phyloP scores from a whole-genome alignment of 2,888 invertebrate genomes.

The Heliconius erato region DNA sequence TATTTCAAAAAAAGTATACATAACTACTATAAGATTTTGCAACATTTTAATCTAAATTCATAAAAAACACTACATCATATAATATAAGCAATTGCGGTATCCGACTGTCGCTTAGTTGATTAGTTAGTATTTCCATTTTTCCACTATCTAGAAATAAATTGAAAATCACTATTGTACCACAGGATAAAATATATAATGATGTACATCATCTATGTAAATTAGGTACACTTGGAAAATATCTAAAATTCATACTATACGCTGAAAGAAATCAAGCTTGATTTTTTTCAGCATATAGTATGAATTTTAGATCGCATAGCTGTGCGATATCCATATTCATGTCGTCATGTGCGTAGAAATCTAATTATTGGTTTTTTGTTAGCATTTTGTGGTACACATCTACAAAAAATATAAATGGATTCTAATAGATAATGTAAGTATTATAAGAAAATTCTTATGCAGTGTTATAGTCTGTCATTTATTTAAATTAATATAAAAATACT shows the following conservation, averaged over 20 bases:
- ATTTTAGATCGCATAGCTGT: no score
- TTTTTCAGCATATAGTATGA: no score
- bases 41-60: no score
- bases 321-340: not conserved
- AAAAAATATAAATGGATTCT: not conserved
- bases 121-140: not conserved
- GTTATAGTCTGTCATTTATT: not conserved
- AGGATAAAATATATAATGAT: not conserved
- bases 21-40: not conserved
- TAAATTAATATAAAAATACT: no score
- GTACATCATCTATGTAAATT: not conserved
- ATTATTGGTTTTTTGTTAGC: slow-evolving; percentile 4
- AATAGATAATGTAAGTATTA: not conserved
- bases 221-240: not conserved
- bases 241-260: not conserved
- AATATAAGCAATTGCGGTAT: not conserved
- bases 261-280: slow-evolving; percentile 4
- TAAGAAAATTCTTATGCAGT: not conserved
- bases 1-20: not conserved
- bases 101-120: not conserved
- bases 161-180: not conserved
- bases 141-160: not conserved
- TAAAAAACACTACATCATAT: no score
- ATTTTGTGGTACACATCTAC: not conserved
- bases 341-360: slow-evolving; percentile 8